Base-by-base conservation (phyloP, 2,888 invertebrate species). In the Cheilosia scutellata region DNA sequence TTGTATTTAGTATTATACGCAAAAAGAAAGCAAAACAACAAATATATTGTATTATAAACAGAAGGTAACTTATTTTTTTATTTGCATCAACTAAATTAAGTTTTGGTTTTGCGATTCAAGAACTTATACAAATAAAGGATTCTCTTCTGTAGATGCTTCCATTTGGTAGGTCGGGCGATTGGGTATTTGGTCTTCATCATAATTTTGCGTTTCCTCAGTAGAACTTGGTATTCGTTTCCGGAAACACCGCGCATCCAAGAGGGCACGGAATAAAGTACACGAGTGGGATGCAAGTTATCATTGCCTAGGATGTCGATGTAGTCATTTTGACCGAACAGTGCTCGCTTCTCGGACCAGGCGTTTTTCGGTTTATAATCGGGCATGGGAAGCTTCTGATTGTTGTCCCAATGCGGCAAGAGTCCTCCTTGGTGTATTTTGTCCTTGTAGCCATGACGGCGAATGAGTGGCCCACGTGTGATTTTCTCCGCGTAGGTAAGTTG, bases 281-380 rank as follows among this genome's bases (percentile, higher is more conserved):
- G 96, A 0, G 96, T 95, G 0, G 99, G 98, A 91, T 98, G 97
- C 5, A 96, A 88, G 16, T 94, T 94, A 40, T 96, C 97, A 90
- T 96, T 95, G 2, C 99, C 99, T 66, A 99, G 93, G 78, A 99
- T 98, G 91, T 99, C 98, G 87, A 99, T 98, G 90, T 98, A 99
- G 92, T 99, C 98, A 93, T 99, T 99, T 91, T 98, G 98, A 0
- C 99, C 99, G 93, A 97, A 98, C 0, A 97, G 91, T 1, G 98
- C 97, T 89, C 94, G 94, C 89, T 95, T 96, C 88, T 95, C 94
- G 0, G 93, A 90, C 98, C 98, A 99, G 0, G 92, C 90, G 92
- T 97, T 95, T 87, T 93, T 94, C 3, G 97, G 97, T 72, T 94
- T 89, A 88, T 96, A 96, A 44, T 94, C 93, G 0, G 96, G 96